phyloP scores from a whole-genome alignment of 2,888 invertebrate genomes.

The Rhimphoctona megacephalus region DNA sequence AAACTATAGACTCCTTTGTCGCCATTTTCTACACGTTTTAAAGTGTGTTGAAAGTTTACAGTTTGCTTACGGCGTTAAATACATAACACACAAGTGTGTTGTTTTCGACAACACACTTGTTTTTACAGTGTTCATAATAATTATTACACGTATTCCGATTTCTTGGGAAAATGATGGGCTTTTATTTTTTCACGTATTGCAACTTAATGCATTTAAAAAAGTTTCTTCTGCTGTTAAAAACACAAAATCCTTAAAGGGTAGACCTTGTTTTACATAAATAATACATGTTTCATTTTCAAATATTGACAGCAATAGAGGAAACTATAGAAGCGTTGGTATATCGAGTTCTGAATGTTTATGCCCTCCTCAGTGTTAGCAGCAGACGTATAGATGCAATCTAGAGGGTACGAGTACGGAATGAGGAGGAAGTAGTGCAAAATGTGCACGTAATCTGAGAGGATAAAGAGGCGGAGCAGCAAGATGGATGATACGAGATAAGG shows the following conservation, averaged over 20 bases:
- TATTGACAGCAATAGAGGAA: background rate
- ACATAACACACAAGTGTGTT: too few relatives aligned
- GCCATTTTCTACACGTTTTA: too few relatives aligned
- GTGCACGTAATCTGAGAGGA: slow-evolving; percentile 46
- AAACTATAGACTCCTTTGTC: too few relatives aligned
- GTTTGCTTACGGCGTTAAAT: too few relatives aligned
- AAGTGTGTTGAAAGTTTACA: too few relatives aligned
- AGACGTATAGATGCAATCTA: background rate
- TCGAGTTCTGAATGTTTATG: background rate
- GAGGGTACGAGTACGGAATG: slow-evolving; percentile 1
- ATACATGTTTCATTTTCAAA: background rate
- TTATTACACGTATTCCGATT: too few relatives aligned
- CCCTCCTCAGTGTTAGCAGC: background rate
- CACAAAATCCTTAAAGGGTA: background rate
- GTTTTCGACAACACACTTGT: too few relatives aligned
- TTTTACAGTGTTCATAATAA: too few relatives aligned
- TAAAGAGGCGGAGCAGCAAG: slow-evolving; percentile 74
- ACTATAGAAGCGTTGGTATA: background rate
- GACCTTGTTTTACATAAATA: background rate
- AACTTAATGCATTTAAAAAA: background rate
- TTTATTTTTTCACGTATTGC: background rate
- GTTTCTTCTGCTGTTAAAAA: background rate
- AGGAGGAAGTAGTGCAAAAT: slow-evolving; percentile 27
- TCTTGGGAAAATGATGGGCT: background rate
- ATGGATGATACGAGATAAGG: slow-evolving; percentile 77